Evolutionary conservation across 1,140 invertebrate genomes (phyloP), one percentile per base, ranked within the genome.

Genomic region (Coelopa frigida): DNA sequence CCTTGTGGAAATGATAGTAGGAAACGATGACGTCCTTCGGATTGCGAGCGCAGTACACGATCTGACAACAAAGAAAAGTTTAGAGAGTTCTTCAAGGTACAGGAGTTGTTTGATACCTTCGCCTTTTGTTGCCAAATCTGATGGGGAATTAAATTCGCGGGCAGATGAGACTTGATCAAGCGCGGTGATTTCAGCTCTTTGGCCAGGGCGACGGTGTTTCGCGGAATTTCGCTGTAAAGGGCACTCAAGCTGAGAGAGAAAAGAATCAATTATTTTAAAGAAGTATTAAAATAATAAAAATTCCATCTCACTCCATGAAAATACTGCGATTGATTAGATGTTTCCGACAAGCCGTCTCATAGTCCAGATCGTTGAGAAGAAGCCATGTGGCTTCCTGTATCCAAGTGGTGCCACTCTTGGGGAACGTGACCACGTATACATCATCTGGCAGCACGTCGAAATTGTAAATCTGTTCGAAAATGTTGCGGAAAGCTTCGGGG

Each of bases 21-120:
- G 84, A 87, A 2, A 88, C 75, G 15, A 77, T 78, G 3, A 78
- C 78, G 62, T 89, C 86, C 64, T 86, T 88, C 0, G 84, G 80
- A 61, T 89, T 85, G 55, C 85, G 74, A 0, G 75, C 72, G 1
- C 87, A 75, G 56, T 88, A 88, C 37, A 89, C 78, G 0, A 88
- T 78, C 77, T 84, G 59, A 35, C 35, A 22, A 22, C 1, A 23
- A 20, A 23, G 6, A 26, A 10, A n/a, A 15, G n/a, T 17, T 4
- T 36, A 39, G 5, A 46, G 14, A n/a, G 31, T 23, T 11, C 15
- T 10, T 3, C 1, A 4, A 33, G 22, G 8, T 23, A 2, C 7
- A 6, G 8, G 10, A n/a, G 3, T 26, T 26, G 5, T 44, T 44
- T 15, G 12, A 12, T 44, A 88, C 78, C 77, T 84, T 61, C 26